phyloP scores from a whole-genome alignment of 2,888 invertebrate genomes.

The Sericinus montela region DNA sequence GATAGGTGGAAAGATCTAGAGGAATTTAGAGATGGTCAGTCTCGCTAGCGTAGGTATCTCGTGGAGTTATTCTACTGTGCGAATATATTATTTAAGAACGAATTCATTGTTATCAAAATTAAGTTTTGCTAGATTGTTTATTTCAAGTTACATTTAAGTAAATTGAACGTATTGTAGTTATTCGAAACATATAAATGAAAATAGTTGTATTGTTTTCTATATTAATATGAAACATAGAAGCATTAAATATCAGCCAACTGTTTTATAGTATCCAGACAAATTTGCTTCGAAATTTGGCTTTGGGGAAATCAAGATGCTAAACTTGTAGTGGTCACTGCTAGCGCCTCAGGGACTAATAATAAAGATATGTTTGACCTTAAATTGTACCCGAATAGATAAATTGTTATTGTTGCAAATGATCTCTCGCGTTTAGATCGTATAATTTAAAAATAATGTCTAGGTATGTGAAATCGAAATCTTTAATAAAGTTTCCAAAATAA shows the following conservation, averaged over 20 bases:
- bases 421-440: too few relatives aligned
- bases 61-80: slow-evolving; percentile 7
- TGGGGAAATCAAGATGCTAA: slow-evolving; percentile 69
- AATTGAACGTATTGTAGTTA: too few relatives aligned
- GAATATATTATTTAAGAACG: neutral
- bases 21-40: slow-evolving; percentile 59
- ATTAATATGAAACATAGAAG: slow-evolving; percentile 9
- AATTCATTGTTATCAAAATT: neutral
- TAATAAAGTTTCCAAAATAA: too few relatives aligned
- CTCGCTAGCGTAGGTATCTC: slow-evolving; percentile 19
- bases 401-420: neutral
- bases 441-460: too few relatives aligned
- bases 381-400: slow-evolving; percentile 6
- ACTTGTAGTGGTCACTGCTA: slow-evolving; percentile 50
- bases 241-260: slow-evolving; percentile 13
- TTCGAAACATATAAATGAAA: neutral
- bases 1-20: slow-evolving; percentile 68
- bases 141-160: too few relatives aligned
- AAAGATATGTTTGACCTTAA: slow-evolving; percentile 15
- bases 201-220: neutral
- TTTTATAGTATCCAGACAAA: slow-evolving; percentile 39
- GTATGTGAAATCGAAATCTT: too few relatives aligned
- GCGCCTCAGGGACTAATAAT: slow-evolving; percentile 26
- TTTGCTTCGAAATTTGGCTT: slow-evolving; percentile 59
- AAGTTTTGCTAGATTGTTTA: neutral